phyloP scores from a whole-genome alignment of 2,888 invertebrate species.

The Sarcophaga rosellei region DNA sequence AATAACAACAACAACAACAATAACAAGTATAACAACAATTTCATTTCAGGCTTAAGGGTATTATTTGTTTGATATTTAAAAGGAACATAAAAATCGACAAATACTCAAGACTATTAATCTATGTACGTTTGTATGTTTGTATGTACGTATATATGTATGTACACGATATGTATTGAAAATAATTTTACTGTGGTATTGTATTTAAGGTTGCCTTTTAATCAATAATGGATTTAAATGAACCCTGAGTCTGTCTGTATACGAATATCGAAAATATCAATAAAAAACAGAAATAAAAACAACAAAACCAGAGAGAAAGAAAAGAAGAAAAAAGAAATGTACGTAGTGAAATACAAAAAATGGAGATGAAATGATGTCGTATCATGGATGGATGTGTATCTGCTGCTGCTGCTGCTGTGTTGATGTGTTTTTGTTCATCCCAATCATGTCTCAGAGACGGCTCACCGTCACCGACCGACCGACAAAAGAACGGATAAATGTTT shows the following conservation, averaged over 20 bases:
- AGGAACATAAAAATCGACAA: too few relatives aligned
- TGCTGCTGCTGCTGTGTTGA: neutral
- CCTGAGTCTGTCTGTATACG: neutral
- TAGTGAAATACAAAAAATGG: neutral
- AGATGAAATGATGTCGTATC: conserved; percentile 33
- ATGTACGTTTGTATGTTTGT: too few relatives aligned
- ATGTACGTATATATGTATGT: too few relatives aligned
- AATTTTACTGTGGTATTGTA: conserved; percentile 4
- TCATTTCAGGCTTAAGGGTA: neutral
- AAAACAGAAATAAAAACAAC: neutral
- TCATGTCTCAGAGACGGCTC: neutral
- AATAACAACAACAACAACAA: conserved; percentile 33
- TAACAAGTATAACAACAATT: conserved; percentile 13
- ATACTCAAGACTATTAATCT: too few relatives aligned
- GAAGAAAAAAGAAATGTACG: too few relatives aligned
- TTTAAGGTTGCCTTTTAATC: conserved; percentile 53
- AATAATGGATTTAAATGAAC: conserved; percentile 52
- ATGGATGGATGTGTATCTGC: conserved; percentile 28
- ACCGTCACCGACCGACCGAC: neutral
- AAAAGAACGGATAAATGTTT: neutral
- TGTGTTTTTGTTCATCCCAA: neutral
- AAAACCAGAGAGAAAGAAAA: too few relatives aligned
- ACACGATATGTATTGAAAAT: neutral
- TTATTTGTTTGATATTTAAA: too few relatives aligned
- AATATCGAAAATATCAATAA: neutral